phyloP scores from a whole-genome alignment of 2,113 vertebrate genomes.

The Empidonax alnorum region DNA sequence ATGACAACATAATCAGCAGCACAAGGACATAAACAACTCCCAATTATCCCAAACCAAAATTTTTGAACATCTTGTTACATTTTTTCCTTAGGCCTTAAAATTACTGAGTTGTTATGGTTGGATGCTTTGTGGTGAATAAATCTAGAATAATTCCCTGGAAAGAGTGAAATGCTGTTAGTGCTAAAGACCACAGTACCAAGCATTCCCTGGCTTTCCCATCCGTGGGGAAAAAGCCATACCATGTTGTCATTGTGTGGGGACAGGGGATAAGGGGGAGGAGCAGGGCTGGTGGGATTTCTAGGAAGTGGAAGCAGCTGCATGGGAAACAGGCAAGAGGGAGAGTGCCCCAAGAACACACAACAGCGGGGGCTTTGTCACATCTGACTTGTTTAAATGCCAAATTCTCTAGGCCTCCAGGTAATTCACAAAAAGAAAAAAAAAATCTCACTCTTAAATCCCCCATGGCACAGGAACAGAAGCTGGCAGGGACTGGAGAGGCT shows the following conservation, averaged over 20 bases:
- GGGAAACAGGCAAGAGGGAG: neutral
- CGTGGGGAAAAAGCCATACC: neutral
- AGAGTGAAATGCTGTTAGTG: conserved; percentile 50
- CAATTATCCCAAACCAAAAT: conserved; percentile 62
- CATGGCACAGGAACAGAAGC: accelerated
- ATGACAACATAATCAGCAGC: conserved; percentile 41
- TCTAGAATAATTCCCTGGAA: conserved; percentile 72
- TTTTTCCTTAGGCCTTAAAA: conserved; percentile 70
- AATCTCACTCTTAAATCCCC: neutral
- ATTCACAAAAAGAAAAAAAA: neutral
- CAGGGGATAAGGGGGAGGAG: neutral
- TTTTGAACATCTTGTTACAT: conserved; percentile 69
- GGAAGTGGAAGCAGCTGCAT: neutral
- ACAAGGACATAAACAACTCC: conserved; percentile 60
- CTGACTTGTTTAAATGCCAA: neutral
- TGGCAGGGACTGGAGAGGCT: neutral
- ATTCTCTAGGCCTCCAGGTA: neutral
- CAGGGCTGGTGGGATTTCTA: neutral
- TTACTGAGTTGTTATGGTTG: conserved; percentile 69
- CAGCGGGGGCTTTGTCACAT: neutral
- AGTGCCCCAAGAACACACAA: accelerated
- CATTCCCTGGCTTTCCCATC: neutral
- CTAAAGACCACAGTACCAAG: conserved; percentile 29
- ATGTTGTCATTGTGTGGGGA: neutral
- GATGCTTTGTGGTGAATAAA: conserved; percentile 71